Conservation (phyloP, 2,888 invertebrate genomes). For the Alcis repandata region DNA sequence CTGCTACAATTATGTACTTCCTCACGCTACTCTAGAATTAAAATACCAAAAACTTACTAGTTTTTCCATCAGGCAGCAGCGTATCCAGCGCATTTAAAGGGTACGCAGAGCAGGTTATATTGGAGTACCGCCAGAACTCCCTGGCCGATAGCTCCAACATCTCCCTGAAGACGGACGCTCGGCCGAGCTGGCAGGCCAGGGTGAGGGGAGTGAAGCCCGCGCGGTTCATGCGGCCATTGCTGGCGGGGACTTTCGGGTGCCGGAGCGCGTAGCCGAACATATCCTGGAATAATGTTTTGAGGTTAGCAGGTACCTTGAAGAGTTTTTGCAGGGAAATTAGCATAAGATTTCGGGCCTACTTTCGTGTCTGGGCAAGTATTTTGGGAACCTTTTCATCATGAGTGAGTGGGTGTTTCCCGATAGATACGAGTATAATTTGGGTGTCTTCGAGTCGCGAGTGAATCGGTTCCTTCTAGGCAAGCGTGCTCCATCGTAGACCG, state of each 20-base stretch:
- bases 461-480: too few species aligned
- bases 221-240: constrained; percentile 95
- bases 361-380: too few species aligned
- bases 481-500: too few species aligned
- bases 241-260: constrained; percentile 97
- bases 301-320: too few species aligned
- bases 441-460: too few species aligned
- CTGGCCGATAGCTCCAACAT: constrained; percentile 98
- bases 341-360: too few species aligned
- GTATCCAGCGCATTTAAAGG: constrained; percentile 98
- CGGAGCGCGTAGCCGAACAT: constrained; percentile 99
- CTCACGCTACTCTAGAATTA: not conserved
- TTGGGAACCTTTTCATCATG: too few species aligned
- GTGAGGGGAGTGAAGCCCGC: constrained; percentile 98
- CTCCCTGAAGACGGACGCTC: constrained; percentile 98
- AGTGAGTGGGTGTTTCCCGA: too few species aligned
- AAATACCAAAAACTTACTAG: constrained; percentile 89
- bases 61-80: constrained; percentile 96
- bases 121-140: constrained; percentile 99
- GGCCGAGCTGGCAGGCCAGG: constrained; percentile 97
- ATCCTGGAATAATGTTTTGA: constrained; percentile 87
- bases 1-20: too few species aligned
- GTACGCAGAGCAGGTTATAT: constrained; percentile 99
- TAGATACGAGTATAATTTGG: too few species aligned
- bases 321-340: too few species aligned